Evolutionary conservation across 2,888 invertebrate genomes (phyloP).

Genomic region (Eristalis pertinax): DNA sequence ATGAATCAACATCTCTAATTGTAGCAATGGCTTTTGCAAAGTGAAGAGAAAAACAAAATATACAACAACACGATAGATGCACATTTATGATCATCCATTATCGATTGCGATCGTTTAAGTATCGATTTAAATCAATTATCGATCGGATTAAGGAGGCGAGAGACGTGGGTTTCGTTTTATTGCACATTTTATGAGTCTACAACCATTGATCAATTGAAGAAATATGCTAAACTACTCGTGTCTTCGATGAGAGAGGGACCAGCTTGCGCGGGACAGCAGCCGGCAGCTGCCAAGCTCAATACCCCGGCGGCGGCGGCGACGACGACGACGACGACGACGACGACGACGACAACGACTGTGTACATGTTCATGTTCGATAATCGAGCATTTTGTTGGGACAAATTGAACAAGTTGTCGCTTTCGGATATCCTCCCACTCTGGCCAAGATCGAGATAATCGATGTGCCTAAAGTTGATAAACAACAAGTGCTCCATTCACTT

Average conservation of each 20-base stretch:
- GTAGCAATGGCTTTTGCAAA: not conserved
- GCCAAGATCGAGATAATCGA: not conserved
- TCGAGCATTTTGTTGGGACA: not conserved
- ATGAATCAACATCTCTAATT: constrained; percentile 51
- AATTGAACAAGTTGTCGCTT: not conserved
- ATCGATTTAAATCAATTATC: constrained; percentile 64
- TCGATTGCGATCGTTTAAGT: constrained; percentile 53
- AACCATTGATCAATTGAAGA: constrained; percentile 52
- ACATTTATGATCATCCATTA: constrained; percentile 43
- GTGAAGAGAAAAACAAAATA: not conserved
- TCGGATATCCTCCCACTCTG: not conserved
- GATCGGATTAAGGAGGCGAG: constrained; percentile 45
- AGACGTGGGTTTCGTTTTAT: constrained; percentile 28
- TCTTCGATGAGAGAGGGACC: constrained; percentile 14
- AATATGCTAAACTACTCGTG: constrained; percentile 39
- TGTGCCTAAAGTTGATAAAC: no score
- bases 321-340: no score
- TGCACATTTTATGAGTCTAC: constrained; percentile 15
- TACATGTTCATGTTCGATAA: no score
- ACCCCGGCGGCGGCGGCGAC: no score
- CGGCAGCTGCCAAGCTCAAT: not conserved
- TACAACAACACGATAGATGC: constrained; percentile 5
- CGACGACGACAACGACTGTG: no score
- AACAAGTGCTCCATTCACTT: not conserved
- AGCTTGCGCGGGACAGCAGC: constrained; percentile 17